Base-by-base conservation (phyloP, 2,888 invertebrate species). In the Dascillus cervinus region DNA sequence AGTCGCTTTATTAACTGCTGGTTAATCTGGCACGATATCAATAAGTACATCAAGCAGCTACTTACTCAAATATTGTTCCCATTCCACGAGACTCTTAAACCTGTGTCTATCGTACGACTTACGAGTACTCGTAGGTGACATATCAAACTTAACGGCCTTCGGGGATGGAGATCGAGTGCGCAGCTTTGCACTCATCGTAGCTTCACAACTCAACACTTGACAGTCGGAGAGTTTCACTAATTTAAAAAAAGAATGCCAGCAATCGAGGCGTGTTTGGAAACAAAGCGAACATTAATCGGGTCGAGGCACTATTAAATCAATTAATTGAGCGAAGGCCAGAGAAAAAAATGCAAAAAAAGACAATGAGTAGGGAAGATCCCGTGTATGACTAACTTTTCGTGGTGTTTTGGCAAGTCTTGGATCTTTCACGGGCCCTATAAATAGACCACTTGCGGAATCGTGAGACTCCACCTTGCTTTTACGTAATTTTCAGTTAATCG, bases 161-260 rank as follows among this genome's bases (percentile, higher is more conserved):
- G 75, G 76, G 60, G 75, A 75, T 56, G 75, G 73, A 32, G 75
- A 75, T 62, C 76, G 75, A 69, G 70, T 71, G 70, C 75, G 74
- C 69, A 74, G 68, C 48, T 70, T 72, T 11, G 13, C 32, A 5
- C 35, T 28, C 35, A 39, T 39, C n/a, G n/a, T n/a, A 11, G 25
- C 32, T 15, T 10, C n/a, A n/a, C n/a, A n/a, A n/a, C n/a, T n/a
- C n/a, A n/a, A 17, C 17, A 17, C 4, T 6, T 17, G 4, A 17
- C 17, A 17, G 17, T 17, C 4, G 17, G 17, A 8, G n/a, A n/a
- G n/a, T n/a, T n/a, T n/a, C n/a, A n/a, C 17, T 6, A 4, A 17
- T 4, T 8, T 17, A 6, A 17, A 17, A 17, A 6, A 17, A 17
- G 5, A 17, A 17, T 17, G 17, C 8, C 5, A 4, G 17, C 17